Evolutionary conservation across 2,888 invertebrate genomes (phyloP).

Genomic region (Boloria selene): DNA sequence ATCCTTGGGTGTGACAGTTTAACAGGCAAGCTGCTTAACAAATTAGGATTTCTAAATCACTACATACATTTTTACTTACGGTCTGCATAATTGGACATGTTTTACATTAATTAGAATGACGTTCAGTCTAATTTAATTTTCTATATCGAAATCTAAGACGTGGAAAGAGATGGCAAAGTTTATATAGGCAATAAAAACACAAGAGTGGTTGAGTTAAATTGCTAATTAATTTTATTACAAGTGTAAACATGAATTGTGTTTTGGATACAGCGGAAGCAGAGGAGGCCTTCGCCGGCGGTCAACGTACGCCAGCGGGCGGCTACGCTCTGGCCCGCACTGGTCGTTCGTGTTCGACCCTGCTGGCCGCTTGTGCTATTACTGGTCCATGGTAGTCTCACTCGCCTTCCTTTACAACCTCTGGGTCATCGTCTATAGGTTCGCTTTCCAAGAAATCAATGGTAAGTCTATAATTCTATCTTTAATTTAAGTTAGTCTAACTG

Average conservation of each 20-base stretch:
- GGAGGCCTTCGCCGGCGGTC: constrained; percentile 81
- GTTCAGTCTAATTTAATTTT: no score
- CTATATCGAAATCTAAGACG: no score
- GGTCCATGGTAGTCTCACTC: constrained; percentile 98
- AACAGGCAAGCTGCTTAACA: no score
- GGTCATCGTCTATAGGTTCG: constrained; percentile 99
- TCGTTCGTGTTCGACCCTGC: constrained; percentile 99
- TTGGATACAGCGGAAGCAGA: constrained; percentile 67
- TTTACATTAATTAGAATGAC: no score
- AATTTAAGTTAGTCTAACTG: background rate
- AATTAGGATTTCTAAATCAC: no score
- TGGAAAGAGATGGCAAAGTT: no score
- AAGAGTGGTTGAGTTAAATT: background rate
- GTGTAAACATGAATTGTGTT: background rate
- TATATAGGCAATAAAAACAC: no score
- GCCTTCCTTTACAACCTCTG: constrained; percentile 98
- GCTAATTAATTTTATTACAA: background rate
- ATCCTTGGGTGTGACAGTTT: no score
- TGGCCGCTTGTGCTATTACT: constrained; percentile 97
- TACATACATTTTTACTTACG: no score
- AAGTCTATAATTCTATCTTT: constrained; percentile 57
- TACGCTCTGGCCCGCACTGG: constrained; percentile 89
- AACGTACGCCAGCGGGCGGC: constrained; percentile 83
- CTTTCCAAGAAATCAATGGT: constrained; percentile 98
- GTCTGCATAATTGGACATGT: no score